phyloP scores from a whole-genome alignment of 1,140 invertebrate species.

The Rhopalosiphum padi region DNA sequence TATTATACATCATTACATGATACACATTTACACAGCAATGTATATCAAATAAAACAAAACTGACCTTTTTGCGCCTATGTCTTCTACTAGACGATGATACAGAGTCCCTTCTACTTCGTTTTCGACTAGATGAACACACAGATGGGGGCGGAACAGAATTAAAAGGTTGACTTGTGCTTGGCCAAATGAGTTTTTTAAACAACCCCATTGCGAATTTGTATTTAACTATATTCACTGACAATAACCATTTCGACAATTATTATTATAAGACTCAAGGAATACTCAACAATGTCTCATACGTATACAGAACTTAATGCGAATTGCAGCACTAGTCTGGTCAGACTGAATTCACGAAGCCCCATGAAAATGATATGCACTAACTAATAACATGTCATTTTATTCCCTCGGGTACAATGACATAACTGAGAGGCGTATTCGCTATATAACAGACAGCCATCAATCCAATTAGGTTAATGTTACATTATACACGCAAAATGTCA shows the following conservation, averaged over 20 bases:
- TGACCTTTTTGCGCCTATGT: constrained; percentile 52
- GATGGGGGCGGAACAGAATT: background rate
- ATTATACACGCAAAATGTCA: constrained; percentile 40
- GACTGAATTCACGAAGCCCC: constrained; percentile 13
- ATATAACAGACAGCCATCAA: constrained; percentile 1
- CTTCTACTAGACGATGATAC: constrained; percentile 36
- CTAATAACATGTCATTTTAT: background rate
- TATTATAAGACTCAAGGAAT: background rate
- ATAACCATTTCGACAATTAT: background rate
- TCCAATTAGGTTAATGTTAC: constrained; percentile 57
- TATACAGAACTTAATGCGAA: background rate
- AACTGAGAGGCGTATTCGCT: constrained; percentile 51
- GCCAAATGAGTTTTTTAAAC: constrained; percentile 8
- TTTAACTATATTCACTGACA: background rate
- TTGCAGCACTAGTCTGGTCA: background rate
- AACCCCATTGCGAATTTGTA: constrained; percentile 13
- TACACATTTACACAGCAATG: too few species aligned
- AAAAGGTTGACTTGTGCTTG: too few species aligned
- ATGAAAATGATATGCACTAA: constrained; percentile 36
- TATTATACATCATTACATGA: too few species aligned
- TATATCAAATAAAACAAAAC: background rate
- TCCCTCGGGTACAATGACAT: constrained; percentile 31
- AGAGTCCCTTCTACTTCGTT: constrained; percentile 29
- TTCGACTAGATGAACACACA: constrained; percentile 32
- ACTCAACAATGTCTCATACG: background rate